phyloP scores from a whole-genome alignment of 2,113 vertebrate species.

The Alethe diademata region DNA sequence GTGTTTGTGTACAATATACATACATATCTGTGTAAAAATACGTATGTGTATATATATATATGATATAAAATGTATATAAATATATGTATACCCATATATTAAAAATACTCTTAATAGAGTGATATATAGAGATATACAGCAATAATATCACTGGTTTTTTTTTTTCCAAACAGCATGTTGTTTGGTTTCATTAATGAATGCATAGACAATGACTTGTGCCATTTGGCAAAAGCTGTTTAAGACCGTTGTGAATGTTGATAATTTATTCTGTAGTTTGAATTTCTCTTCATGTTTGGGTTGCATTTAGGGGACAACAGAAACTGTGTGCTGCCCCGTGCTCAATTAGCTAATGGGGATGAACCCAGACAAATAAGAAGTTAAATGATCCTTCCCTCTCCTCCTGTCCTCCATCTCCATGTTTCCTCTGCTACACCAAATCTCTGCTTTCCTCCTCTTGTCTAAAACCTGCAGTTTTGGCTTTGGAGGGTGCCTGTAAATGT shows the following conservation, averaged over 20 bases:
- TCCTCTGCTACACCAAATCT: not conserved
- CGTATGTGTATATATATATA: not conserved
- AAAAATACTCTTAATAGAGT: not conserved
- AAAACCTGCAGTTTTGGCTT: not conserved
- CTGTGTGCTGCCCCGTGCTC: not conserved
- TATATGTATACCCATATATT: not conserved
- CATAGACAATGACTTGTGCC: not conserved
- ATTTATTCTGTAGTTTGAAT: not conserved
- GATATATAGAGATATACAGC: not conserved
- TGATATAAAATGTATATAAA: too few species aligned
- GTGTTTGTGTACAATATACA: too few species aligned
- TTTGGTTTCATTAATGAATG: not conserved
- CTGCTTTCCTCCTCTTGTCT: not conserved
- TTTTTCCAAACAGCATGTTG: not conserved
- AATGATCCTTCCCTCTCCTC: not conserved
- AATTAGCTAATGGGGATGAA: not conserved
- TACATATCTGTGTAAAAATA: too few species aligned
- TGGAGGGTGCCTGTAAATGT: not conserved
- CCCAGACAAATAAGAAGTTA: not conserved
- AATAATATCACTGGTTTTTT: not conserved
- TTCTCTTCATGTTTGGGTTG: not conserved
- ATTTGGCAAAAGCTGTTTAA: not conserved
- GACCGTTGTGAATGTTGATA: not conserved
- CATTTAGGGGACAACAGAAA: not conserved
- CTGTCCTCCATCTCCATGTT: fast-evolving